phyloP scores from a whole-genome alignment of 2,888 invertebrate species.

The Cyclophora albipunctata region DNA sequence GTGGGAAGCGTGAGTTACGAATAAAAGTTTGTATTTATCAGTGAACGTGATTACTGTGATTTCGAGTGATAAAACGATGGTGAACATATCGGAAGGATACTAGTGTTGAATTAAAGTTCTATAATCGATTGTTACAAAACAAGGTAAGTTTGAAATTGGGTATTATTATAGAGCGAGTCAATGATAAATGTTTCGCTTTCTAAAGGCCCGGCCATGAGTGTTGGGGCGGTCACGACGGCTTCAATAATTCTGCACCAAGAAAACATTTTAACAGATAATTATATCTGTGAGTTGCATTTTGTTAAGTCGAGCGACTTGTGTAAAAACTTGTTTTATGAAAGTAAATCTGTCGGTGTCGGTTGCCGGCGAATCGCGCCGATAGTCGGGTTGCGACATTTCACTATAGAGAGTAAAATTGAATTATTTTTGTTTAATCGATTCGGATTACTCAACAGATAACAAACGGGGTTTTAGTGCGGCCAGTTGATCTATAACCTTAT shows the following conservation, averaged over 20 bases:
- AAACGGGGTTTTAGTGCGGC: neutral
- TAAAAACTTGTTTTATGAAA: constrained; percentile 57
- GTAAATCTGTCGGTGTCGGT: constrained; percentile 40
- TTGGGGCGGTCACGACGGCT: constrained; percentile 52
- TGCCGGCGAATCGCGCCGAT: constrained; percentile 12
- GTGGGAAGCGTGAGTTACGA: constrained; percentile 57
- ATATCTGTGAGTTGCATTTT: constrained; percentile 24
- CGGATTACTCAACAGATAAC: constrained; percentile 20
- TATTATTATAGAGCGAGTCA: constrained; percentile 37
- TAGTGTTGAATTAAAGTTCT: constrained; percentile 50
- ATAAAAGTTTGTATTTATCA: constrained; percentile 34
- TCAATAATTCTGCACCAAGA: constrained; percentile 40
- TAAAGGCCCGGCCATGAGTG: constrained; percentile 69
- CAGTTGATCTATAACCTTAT: neutral
- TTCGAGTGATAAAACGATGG: constrained; percentile 64
- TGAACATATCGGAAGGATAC: constrained; percentile 59
- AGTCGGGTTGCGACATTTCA: constrained; percentile 45
- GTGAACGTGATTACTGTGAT: constrained; percentile 60
- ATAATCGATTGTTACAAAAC: constrained; percentile 37
- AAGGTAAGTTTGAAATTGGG: constrained; percentile 51
- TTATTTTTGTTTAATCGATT: constrained; percentile 22
- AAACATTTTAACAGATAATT: constrained; percentile 36
- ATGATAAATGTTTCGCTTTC: constrained; percentile 66
- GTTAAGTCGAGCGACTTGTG: constrained; percentile 27
- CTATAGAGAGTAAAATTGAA: constrained; percentile 40